phyloP scores from a whole-genome alignment of 2,888 invertebrate genomes.

The Stenchaetothrips biformis region DNA sequence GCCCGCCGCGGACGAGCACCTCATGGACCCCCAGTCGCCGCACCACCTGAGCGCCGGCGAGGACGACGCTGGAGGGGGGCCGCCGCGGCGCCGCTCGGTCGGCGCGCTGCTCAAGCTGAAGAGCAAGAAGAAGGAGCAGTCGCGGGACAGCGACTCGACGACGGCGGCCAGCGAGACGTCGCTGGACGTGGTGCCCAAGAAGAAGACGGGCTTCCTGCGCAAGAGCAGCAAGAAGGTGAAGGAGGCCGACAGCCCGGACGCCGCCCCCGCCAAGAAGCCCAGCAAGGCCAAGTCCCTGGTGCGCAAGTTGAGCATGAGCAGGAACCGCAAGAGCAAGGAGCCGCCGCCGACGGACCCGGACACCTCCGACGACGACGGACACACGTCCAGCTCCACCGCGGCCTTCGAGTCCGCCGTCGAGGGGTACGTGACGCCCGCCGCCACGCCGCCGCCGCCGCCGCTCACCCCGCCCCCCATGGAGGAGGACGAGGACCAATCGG shows the following conservation, averaged over 20 bases:
- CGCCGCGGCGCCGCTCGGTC: background rate
- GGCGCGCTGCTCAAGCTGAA: background rate
- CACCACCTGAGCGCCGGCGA: background rate
- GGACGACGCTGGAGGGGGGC: background rate
- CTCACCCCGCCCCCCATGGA: conserved; percentile 23
- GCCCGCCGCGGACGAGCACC: background rate
- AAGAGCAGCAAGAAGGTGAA: background rate
- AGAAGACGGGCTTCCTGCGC: conserved; percentile 17
- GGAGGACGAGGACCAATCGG: conserved; percentile 21
- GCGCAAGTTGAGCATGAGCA: conserved; percentile 14
- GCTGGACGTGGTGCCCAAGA: background rate
- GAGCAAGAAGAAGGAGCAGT: background rate
- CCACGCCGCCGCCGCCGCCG: conserved; percentile 20
- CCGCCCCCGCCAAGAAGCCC: background rate
- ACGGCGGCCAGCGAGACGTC: background rate
- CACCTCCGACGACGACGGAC: conserved; percentile 2
- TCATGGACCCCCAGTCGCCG: background rate
- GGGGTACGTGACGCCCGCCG: background rate
- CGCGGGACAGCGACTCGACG: background rate
- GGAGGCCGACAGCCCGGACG: background rate
- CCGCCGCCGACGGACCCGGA: background rate
- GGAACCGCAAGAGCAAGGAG: background rate
- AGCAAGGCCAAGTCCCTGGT: background rate
- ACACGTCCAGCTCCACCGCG: background rate
- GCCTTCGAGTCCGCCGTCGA: background rate